phyloP scores from a whole-genome alignment of 2,113 vertebrate species.

The Protobothrops mucrosquamatus region DNA sequence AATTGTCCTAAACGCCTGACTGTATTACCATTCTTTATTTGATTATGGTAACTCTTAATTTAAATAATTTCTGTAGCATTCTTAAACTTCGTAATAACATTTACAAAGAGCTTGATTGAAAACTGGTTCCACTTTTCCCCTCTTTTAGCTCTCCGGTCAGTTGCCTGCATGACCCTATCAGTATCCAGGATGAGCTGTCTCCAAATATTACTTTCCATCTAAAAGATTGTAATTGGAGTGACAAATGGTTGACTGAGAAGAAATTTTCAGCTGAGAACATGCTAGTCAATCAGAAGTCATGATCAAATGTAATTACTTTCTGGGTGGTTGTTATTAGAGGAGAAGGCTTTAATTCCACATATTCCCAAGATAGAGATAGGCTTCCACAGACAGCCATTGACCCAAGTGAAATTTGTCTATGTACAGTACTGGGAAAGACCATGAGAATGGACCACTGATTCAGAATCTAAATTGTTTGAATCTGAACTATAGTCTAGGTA shows the following conservation, averaged over 20 bases:
- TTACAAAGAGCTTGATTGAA: background rate
- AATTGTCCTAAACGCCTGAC: background rate
- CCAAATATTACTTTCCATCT: background rate
- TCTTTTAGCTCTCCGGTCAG: background rate
- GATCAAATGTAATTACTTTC: background rate
- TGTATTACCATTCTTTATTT: background rate
- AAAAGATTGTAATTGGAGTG: background rate
- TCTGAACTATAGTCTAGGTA: background rate
- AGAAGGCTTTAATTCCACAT: background rate
- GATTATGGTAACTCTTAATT: background rate
- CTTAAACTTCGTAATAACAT: background rate
- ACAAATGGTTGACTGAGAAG: background rate
- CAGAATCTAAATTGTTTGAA: background rate
- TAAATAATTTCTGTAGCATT: background rate
- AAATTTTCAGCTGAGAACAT: background rate
- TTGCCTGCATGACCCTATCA: background rate
- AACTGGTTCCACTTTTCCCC: background rate
- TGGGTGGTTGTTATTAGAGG: background rate
- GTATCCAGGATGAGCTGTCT: background rate
- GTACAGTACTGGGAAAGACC: background rate
- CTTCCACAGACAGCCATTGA: background rate
- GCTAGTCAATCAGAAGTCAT: background rate
- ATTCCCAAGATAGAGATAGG: background rate
- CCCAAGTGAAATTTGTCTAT: background rate
- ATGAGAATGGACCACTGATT: background rate